Evolutionary conservation across 2,797 vertebrate genomes (phyloP), one percentile per base, ranked within the genome.

Genomic region (Chaunax sp.): DNA sequence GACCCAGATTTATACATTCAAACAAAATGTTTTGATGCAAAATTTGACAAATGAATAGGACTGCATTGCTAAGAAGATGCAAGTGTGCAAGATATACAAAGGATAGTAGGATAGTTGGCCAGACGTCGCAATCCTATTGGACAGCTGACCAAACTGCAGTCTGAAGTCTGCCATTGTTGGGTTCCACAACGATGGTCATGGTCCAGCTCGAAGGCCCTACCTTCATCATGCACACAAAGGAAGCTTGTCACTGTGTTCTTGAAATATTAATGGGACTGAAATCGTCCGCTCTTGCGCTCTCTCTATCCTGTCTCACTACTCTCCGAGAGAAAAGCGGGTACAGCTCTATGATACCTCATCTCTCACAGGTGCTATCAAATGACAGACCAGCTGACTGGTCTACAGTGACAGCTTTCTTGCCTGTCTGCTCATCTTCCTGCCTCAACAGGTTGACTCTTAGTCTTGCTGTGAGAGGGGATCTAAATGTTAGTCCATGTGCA

Each of bases 231-330:
- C 37, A 49, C 71, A 89, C 85, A 92, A 92, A 88, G 80, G 78
- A 83, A 86, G 72, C 77, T 71, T 72, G 80, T 86, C 87, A 82
- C 69, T 44, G 55, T 26, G 14, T 26, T 51, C 68, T 79, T 93
- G 54, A 93, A 94, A 91, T 86, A 91, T 94, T 94, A 69, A 94
- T 82, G 57, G 40, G 58, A 63, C 73, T 61, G 76, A 81, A 87
- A 85, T 84, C 79, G 57, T 80, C 75, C 25, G 37, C 71, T 75
- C 64, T 76, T 61, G 49, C 78, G 52, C 65, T 69, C 43, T 52
- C 26, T 64, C 52, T 52, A 19, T 43, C 52, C 56, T 64, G 52
- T 69, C 56, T 10, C 11, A 11, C 26, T 43, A 56, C 38, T 47
- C 23, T 44, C 26, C 2, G 15, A 61, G 40, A 78, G 30, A 72